Conservation (phyloP, 2,888 invertebrate genomes). For the Pediacus dermestoides region DNA sequence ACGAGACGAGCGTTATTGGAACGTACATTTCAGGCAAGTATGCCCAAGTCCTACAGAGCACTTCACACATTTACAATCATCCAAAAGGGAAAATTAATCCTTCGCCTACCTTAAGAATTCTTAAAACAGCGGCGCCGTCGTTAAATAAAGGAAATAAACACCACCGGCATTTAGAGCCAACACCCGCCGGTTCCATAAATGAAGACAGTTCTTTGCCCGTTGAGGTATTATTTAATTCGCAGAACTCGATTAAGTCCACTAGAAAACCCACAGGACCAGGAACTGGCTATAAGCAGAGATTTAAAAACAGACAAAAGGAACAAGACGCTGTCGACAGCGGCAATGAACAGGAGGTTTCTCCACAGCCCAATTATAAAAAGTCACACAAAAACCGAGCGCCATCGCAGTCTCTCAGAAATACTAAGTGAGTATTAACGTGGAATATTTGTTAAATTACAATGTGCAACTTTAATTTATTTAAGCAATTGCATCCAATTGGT, state of each 20-base stretch:
- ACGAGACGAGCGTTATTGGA: slow-evolving; percentile 86
- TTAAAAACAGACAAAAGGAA: slow-evolving; percentile 57
- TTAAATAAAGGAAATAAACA: slow-evolving; percentile 48
- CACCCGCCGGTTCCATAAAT: slow-evolving; percentile 55
- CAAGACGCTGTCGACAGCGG: slow-evolving; percentile 36
- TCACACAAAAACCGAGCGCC: slow-evolving; percentile 37
- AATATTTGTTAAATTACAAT: too few species aligned
- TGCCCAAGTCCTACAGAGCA: slow-evolving; percentile 81
- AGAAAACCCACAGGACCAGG: slow-evolving; percentile 53
- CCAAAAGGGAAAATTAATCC: slow-evolving; percentile 58
- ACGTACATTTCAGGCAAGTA: slow-evolving; percentile 86
- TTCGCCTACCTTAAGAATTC: slow-evolving; percentile 63
- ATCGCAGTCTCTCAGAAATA: slow-evolving; percentile 44
- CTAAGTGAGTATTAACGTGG: slow-evolving; percentile 49
- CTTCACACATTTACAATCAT: slow-evolving; percentile 63
- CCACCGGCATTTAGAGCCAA: slow-evolving; percentile 61
- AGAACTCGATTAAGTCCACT: slow-evolving; percentile 49
- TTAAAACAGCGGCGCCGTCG: slow-evolving; percentile 73
- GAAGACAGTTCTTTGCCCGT: slow-evolving; percentile 55
- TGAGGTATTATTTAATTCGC: slow-evolving; percentile 55
- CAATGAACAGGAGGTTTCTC: slow-evolving; percentile 32
- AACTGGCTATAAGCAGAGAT: slow-evolving; percentile 45
- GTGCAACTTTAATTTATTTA: too few species aligned
- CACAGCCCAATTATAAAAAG: slow-evolving; percentile 36
- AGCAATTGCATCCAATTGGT: too few species aligned